Percentiles rank a stretch among this genome's conserved stretches.
These are phyloP conservation scores for Eupithecia abbreviata DNA, from an alignment of 2,888 invertebrate genomes.

Conservation along the genomic window DNA sequence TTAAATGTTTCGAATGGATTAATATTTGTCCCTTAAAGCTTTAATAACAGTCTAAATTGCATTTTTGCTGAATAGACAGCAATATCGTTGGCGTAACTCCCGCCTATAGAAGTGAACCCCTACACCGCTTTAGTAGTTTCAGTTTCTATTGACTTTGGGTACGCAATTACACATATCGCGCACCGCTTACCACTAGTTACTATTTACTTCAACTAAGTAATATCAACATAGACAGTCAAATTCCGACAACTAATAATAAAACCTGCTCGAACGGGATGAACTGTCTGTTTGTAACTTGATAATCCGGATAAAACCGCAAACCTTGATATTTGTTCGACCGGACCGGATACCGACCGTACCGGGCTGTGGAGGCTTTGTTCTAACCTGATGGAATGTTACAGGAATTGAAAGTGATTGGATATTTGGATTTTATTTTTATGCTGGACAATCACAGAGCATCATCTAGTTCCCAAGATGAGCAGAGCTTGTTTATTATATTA, in stretches of 20 bases:
- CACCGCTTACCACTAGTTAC: background rate
- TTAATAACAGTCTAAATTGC: background rate
- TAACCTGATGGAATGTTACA: constrained; percentile 6
- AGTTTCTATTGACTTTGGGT: background rate
- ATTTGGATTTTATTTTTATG: background rate
- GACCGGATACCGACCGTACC: background rate
- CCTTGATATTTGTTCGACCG: constrained; percentile 11
- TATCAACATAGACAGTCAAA: constrained; percentile 10
- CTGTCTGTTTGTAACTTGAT: constrained; percentile 26
- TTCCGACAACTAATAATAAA: constrained; percentile 17
- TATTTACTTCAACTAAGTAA: constrained; percentile 1
- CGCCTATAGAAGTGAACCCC: background rate
- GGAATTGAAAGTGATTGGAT: background rate
- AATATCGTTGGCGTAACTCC: background rate
- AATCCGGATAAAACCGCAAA: constrained; percentile 35
- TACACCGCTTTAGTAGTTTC: background rate
- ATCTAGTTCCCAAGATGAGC: too few relatives aligned
- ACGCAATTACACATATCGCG: background rate
- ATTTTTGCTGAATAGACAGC: background rate
- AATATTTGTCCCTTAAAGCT: background rate
- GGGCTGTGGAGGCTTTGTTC: constrained; percentile 10
- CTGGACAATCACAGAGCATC: too few relatives aligned
- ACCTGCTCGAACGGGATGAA: constrained; percentile 20
- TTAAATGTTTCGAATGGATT: background rate
- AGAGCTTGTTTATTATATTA: too few relatives aligned